Percentiles rank a stretch among this genome's conserved stretches.
phyloP scores from a whole-genome alignment of 2,888 invertebrate genomes.

The Caenorhabditis wallacei region DNA sequence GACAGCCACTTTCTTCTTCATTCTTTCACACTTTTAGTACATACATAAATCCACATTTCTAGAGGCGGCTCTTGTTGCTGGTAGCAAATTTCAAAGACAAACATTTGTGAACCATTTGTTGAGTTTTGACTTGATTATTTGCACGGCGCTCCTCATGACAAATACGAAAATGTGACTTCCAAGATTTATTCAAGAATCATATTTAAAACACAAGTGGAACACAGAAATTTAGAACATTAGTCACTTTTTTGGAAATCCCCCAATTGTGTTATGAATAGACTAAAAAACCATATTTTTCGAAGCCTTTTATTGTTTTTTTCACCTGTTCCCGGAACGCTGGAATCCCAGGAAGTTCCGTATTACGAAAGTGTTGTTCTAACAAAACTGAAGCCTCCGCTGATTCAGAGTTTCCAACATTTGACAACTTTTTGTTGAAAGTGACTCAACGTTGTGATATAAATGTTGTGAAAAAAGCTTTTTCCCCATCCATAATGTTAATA shows the following conservation, averaged over 20 bases:
- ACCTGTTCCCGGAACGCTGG: background rate
- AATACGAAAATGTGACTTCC: conserved; percentile 19
- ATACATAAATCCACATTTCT: conserved; percentile 15
- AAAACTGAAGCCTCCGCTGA: background rate
- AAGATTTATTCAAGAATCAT: conserved; percentile 1
- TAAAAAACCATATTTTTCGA: background rate
- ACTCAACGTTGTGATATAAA: conserved; percentile 15
- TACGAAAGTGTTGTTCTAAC: background rate
- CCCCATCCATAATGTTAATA: conserved; percentile 10
- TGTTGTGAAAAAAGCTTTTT: background rate
- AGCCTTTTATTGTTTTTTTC: background rate
- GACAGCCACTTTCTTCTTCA: background rate
- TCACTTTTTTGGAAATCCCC: background rate
- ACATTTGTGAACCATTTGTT: conserved; percentile 27
- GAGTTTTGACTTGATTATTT: conserved; percentile 28
- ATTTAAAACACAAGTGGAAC: conserved; percentile 6
- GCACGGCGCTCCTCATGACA: conserved; percentile 25
- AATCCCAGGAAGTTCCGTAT: background rate
- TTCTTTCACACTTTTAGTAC: background rate
- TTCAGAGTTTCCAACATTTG: conserved; percentile 7
- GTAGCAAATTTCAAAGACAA: conserved; percentile 37
- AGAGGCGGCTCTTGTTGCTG: conserved; percentile 7
- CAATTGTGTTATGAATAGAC: background rate
- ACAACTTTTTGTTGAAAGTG: conserved; percentile 2
- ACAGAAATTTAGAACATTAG: background rate